These are phyloP conservation scores for Julus scanicus DNA, from an alignment of 2,888 invertebrate genomes.

Conservation along the genomic window DNA sequence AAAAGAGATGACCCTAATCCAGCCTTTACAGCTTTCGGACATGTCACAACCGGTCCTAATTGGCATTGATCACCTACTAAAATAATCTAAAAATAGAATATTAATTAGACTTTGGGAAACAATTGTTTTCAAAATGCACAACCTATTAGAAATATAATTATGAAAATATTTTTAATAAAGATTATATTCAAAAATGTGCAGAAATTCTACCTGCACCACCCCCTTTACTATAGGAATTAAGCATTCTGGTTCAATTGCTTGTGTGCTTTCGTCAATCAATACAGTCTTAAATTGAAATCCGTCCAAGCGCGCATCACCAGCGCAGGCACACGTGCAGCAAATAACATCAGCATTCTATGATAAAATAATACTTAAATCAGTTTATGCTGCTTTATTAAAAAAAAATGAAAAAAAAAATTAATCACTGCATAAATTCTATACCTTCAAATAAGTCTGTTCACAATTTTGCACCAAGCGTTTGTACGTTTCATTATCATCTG, in stretches of 20 bases:
- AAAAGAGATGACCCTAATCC: constrained; percentile 97
- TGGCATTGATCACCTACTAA: constrained; percentile 99
- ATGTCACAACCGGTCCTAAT: constrained; percentile 98
- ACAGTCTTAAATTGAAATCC: constrained; percentile 68
- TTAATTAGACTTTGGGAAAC: too few species aligned
- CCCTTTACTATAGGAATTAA: constrained; percentile 70
- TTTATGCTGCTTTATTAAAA: too few species aligned
- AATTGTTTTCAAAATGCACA: too few species aligned
- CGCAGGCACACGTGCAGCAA: constrained; percentile 62
- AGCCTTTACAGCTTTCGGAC: constrained; percentile 97
- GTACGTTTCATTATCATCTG: constrained; percentile 94
- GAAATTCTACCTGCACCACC: constrained; percentile 66
- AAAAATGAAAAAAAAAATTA: too few species aligned
- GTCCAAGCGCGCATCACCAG: constrained; percentile 68
- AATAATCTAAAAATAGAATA: constrained; percentile 73
- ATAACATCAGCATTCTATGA: constrained; percentile 55
- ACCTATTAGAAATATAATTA: background rate
- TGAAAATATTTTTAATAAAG: background rate
- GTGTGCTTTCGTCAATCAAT: constrained; percentile 68
- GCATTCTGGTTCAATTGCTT: constrained; percentile 69
- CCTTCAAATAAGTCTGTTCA: constrained; percentile 86
- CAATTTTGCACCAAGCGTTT: constrained; percentile 88
- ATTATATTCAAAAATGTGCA: background rate
- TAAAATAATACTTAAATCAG: constrained; percentile 54
- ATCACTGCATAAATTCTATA: constrained; percentile 48